Conservation (phyloP, 2,888 invertebrate genomes). For the Drosophila flavopinicola region DNA sequence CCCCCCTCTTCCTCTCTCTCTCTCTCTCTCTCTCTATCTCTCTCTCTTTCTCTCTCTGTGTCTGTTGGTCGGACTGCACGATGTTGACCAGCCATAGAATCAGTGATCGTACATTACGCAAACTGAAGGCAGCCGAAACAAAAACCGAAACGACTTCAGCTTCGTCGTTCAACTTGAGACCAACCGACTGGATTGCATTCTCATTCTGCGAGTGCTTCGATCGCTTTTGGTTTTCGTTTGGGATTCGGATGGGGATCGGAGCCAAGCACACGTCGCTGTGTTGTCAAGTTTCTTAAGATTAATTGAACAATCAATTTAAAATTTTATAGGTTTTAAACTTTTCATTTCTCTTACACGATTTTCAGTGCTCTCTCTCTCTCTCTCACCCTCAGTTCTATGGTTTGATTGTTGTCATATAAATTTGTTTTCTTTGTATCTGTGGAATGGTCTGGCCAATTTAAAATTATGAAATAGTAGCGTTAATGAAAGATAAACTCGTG, state of each 20-base stretch:
- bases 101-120: constrained; percentile 21
- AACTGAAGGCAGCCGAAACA: constrained; percentile 10
- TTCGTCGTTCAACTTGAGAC: constrained; percentile 9
- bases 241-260: constrained; percentile 22
- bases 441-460: constrained; percentile 60
- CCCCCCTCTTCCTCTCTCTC: background rate
- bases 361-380: constrained; percentile 33
- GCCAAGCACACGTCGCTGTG: constrained; percentile 41
- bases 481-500: constrained; percentile 67
- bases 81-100: constrained; percentile 8
- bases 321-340: constrained; percentile 82
- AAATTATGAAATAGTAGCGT: constrained; percentile 73
- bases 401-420: constrained; percentile 63
- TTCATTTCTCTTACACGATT: constrained; percentile 74
- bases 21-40: background rate
- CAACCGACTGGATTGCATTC: constrained; percentile 48
- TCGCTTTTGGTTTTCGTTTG: background rate
- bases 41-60: background rate
- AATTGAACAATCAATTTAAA: constrained; percentile 84
- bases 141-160: constrained; percentile 19
- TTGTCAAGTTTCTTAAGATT: constrained; percentile 83
- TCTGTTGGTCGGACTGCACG: background rate
- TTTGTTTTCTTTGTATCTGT: constrained; percentile 65
- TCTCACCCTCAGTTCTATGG: background rate
- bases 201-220: constrained; percentile 30